Evolutionary conservation across 2,113 vertebrate genomes (phyloP).

Genomic region (Pardalotus punctatus): DNA sequence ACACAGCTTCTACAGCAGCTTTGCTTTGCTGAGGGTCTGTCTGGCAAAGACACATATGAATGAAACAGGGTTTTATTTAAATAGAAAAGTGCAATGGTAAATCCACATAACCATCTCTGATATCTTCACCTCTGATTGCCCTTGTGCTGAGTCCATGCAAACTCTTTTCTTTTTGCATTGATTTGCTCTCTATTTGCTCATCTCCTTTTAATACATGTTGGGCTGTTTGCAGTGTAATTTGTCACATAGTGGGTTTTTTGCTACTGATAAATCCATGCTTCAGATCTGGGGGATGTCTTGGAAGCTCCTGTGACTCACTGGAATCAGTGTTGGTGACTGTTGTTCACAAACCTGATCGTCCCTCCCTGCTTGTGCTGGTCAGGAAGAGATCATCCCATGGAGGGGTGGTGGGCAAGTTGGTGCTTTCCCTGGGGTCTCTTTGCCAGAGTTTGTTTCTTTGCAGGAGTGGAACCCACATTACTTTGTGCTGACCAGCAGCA

Average conservation of each 20-base stretch:
- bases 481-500: slow-evolving; percentile 96
- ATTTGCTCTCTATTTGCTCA: neutral
- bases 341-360: neutral
- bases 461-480: slow-evolving; percentile 99
- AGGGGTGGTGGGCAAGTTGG: neutral
- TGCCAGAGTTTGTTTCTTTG: neutral
- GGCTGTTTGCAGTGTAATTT: neutral
- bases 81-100: neutral
- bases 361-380: neutral
- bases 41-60: neutral
- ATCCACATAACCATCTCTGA: neutral
- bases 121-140: neutral
- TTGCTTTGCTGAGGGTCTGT: neutral
- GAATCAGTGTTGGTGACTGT: neutral
- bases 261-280: neutral
- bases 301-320: neutral
- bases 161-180: neutral
- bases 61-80: neutral
- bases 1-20: neutral
- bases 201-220: neutral
- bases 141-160: neutral
- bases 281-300: neutral
- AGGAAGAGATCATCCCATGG: neutral
- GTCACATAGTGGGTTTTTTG: neutral
- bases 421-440: neutral